These are phyloP conservation scores for Ammodytes marinus DNA, from an alignment of 2,113 vertebrate genomes.

Conservation along the genomic window DNA sequence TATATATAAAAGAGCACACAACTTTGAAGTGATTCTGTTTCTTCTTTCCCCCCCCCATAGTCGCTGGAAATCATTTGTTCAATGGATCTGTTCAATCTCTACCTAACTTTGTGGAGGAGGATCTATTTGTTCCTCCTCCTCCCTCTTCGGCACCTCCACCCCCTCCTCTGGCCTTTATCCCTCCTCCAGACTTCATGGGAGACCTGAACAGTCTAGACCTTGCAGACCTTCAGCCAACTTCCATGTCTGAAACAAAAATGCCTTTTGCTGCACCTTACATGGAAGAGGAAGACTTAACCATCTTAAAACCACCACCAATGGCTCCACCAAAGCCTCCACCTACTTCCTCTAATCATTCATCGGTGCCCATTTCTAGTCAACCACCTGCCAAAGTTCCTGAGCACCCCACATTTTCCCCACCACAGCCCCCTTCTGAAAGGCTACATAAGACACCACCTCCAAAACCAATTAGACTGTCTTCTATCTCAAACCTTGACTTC, in stretches of 20 bases:
- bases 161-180: conserved; percentile 75
- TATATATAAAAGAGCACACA: background rate
- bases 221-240: conserved; percentile 72
- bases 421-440: conserved; percentile 75
- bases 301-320: conserved; percentile 78
- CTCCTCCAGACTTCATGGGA: conserved; percentile 71
- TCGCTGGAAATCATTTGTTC: conserved; percentile 72
- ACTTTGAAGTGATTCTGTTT: background rate
- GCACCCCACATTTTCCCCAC: conserved; percentile 74
- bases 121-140: conserved; percentile 87
- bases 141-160: conserved; percentile 87
- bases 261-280: conserved; percentile 48
- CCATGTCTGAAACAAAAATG: conserved; percentile 71
- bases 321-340: conserved; percentile 79
- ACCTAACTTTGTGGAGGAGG: conserved; percentile 80
- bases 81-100: conserved; percentile 81
- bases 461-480: conserved; percentile 82
- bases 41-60: conserved; percentile 73
- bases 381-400: conserved; percentile 34
- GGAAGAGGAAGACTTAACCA: conserved; percentile 64
- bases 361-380: conserved; percentile 61
- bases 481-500: conserved; percentile 70
- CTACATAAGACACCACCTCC: conserved; percentile 81
- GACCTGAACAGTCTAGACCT: conserved; percentile 51
- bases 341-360: conserved; percentile 72